Base-by-base conservation (phyloP, 37 sponge, comb jelly and placozoan species). In the Eunapius fragilis region DNA sequence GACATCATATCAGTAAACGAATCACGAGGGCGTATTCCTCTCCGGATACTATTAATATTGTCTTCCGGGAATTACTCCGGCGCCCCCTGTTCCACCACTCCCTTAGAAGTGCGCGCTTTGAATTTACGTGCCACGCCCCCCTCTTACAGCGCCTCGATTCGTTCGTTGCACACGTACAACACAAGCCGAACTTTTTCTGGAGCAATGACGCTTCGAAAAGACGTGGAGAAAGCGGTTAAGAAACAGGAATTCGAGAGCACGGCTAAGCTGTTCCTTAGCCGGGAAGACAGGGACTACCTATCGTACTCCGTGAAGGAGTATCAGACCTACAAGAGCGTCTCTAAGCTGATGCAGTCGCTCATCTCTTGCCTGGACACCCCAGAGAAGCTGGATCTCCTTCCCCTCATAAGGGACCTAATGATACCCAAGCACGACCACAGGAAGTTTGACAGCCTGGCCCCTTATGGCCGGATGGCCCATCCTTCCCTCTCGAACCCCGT, bases 291-390 rank as follows among this genome's bases (percentile, higher is more conserved):
- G 77, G 94, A 96, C 30, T 96, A 89, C 48, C 80, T 96, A 71
- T 69, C 80, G 30, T 92, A 94, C 71, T 85, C 87, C 2, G 74
- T 96, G 73, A 96, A 90, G 76, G 93, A 96, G 82, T 96, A 94
- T 91, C 89, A 82, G 67, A 87, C 86, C 24, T 92, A 96, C 85
- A 86, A 86, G 32, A 91, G 89, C 68, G 89, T 96, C 0, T 90
- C 86, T 5, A 87, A 92, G 69, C 87, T 96, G 23, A 86, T 94
- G 72, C 83, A 92, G 36, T 82, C 92, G n/a, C 87, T 96, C 19
- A 87, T 68, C 41, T 94, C 94, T 3, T 94, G 94, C 76, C 84
- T 96, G 17, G 92, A 96, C 86, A 92, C 91, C 0, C 90, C 97
- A 24, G 92, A 84, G 26, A 96, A 96, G 92, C 81, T 89, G 67